These are phyloP conservation scores for Phalanger gymnotis DNA, from an alignment of 2,797 vertebrate species.

Conservation along the genomic window DNA sequence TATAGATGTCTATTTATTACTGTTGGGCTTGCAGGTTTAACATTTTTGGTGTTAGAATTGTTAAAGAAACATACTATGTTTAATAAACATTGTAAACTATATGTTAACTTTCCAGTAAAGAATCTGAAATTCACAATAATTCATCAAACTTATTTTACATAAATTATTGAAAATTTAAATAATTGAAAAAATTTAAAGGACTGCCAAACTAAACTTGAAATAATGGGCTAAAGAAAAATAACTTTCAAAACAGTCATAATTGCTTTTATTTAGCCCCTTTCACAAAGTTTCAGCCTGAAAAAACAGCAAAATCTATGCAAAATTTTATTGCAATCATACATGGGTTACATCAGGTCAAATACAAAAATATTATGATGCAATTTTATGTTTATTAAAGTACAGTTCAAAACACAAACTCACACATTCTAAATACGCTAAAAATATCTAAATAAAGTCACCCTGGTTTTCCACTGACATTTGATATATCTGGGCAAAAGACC, in stretches of 20 bases:
- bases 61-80: conserved; percentile 75
- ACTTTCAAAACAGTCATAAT: conserved; percentile 71
- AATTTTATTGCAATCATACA: conserved; percentile 91
- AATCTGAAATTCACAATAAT: conserved; percentile 71
- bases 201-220: conserved; percentile 77
- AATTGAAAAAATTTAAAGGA: conserved; percentile 71
- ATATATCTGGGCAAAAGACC: conserved; percentile 88
- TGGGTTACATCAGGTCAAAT: conserved; percentile 89
- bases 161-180: conserved; percentile 79
- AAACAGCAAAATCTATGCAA: conserved; percentile 89
- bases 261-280: conserved; percentile 81
- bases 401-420: conserved; percentile 93
- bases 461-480: conserved; percentile 89
- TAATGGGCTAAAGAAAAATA: conserved; percentile 72
- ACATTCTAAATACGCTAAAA: conserved; percentile 89
- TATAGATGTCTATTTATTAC: conserved; percentile 63
- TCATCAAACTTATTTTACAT: conserved; percentile 69
- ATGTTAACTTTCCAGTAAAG: conserved; percentile 76
- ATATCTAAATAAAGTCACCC: conserved; percentile 87
- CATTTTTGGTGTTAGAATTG: conserved; percentile 73
- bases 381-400: conserved; percentile 93
- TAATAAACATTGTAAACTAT: conserved; percentile 52
- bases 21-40: conserved; percentile 68
- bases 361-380: conserved; percentile 90
- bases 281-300: conserved; percentile 83